Evolutionary conservation across 2,113 vertebrate genomes (phyloP), one percentile per base, ranked within the genome.

Genomic region (Neogobius melanostomus): DNA sequence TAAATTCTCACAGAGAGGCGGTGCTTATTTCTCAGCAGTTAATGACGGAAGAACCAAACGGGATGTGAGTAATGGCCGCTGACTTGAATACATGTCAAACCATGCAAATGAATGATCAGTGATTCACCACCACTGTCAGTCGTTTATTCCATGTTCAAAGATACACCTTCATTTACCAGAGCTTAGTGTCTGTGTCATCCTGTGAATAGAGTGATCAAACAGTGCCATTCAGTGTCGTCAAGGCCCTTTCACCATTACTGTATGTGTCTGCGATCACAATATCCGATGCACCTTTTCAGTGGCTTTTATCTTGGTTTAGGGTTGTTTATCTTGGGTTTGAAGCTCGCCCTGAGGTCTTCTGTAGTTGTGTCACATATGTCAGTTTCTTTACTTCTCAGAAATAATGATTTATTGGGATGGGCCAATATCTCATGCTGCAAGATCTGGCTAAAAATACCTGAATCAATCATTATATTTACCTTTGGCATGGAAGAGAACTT

Each of bases 1-100:
- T 11, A 85, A 85, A 81, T 82, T 84, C 72, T 69, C 76, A 75
- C 79, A 56, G 59, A 67, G 76, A 79, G 78, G 75, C 16, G 66
- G 66, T 11, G 73, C 79, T 81, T 71, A 66, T 75, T 84, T 78
- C 75, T 71, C 57, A 36, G 50, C 63, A 72, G 68, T 79, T 87
- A 80, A 84, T 70, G 83, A 82, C 72, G 52, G 48, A 21, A 76
- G 65, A 67, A 67, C 73, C 66, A 61, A 80, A 42, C 78, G 65
- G 74, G 46, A 71, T 74, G 83, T 72, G 48, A 75, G 73, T 77
- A 81, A 83, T 5, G 66, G 64, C 82, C 64, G 36, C 43, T 11
- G 8, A 16, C 56, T 28, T 77, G 69, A 76, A 81, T 74, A 80
- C 83, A 69, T 60, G 49, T 72, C 46, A 75, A 53, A 43, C 6